These are phyloP conservation scores for Sander vitreus DNA, from an alignment of 2,113 vertebrate genomes.

Conservation along the genomic window DNA sequence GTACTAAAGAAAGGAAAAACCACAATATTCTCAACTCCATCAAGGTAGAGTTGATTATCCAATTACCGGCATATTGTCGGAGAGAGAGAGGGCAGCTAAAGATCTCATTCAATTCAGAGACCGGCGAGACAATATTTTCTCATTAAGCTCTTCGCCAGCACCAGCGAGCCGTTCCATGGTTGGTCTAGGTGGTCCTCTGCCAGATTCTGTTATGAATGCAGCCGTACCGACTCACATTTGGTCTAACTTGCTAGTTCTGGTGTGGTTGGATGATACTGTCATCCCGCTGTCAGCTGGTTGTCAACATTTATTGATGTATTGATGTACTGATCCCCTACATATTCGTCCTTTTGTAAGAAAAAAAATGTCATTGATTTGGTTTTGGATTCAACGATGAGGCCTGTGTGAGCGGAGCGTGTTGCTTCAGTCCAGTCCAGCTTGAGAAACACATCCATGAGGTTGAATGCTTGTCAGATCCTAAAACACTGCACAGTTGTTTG, in stretches of 20 bases:
- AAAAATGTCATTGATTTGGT: neutral
- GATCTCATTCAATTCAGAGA: conserved; percentile 55
- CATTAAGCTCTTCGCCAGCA: conserved; percentile 48
- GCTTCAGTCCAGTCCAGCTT: no score
- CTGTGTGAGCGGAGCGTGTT: neutral
- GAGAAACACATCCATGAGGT: neutral
- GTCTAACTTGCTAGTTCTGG: neutral
- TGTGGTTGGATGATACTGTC: neutral
- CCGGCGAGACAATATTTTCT: conserved; percentile 62
- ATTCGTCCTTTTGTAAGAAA: neutral
- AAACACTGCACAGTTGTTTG: neutral
- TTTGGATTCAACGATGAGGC: neutral
- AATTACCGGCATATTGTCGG: conserved; percentile 44
- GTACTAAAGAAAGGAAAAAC: conserved; percentile 32
- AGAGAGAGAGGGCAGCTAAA: conserved; percentile 26
- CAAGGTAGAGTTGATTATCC: conserved; percentile 70
- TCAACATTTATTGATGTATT: neutral
- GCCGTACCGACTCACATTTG: neutral
- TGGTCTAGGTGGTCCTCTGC: conserved; percentile 21
- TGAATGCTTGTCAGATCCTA: neutral
- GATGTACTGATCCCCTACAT: neutral
- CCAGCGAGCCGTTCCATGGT: neutral
- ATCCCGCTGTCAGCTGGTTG: neutral
- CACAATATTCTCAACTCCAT: conserved; percentile 52
- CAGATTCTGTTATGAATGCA: conserved; percentile 25